Evolutionary conservation across 2,797 vertebrate species (phyloP), one percentile per base, ranked within the genome.

Genomic region (Babyrousa celebensis): DNA sequence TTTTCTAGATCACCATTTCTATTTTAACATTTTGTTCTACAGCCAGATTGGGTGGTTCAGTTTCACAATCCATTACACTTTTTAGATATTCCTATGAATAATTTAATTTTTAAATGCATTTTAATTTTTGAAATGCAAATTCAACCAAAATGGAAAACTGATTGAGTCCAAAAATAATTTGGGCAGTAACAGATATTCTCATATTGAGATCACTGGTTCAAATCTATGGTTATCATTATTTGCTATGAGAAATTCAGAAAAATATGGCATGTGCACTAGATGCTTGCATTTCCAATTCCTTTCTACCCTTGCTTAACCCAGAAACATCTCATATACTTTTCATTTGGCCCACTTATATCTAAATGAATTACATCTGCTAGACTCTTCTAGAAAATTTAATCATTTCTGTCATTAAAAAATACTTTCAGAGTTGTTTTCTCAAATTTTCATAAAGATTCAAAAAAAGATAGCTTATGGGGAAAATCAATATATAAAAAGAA

Each of bases 221-320:
- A 63, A 56, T 32, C 2, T 6, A 20, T 85, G 7, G 1, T 43
- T 72, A 68, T 80, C 12, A 62, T 70, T 72, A 75, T 4, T 21
- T 27, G 4, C 16, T 78, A n/a, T 89, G 10, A 88, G 40, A 96
- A 96, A 48, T 52, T 62, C 36, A n/a, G 27, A 60, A 88, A 80
- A 70, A 93, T 60, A 27, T 3, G 21, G 2, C 18, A 82, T 67
- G 4, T 36, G 0, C 3, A 43, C 17, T 23, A 27, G 52, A 27
- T 85, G 23, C 12, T 17, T 60, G 4, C 0, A 48, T 6, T 40
- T 29, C 40, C 32, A 72, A 82, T 77, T 48, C 16, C 16, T 25
- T 29, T 70, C 29, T 14, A 25, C 1, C 11, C 4, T 65, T 86
- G 11, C 1, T 87, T 56, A 89, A 79, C 3, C 12, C 15, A 58